Percentiles rank a stretch among this genome's conserved stretches.
Conservation (phyloP, 2,888 invertebrate genomes). For the Teleogryllus oceanicus region DNA sequence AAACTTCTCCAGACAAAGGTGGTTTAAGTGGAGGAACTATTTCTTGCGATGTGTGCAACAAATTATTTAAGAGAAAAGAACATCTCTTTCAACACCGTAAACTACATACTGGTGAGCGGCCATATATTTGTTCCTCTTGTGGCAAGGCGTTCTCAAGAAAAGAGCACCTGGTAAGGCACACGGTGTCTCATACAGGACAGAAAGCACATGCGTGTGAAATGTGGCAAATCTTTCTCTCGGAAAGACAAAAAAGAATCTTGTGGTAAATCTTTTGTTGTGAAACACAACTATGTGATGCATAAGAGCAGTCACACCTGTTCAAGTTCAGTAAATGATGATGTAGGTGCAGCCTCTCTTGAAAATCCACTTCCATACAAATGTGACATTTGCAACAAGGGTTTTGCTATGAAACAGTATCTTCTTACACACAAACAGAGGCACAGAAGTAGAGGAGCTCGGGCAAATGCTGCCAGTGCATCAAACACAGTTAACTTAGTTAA, state of each 20-base stretch:
- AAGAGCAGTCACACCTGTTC: slow-evolving; percentile 42
- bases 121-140: slow-evolving; percentile 63
- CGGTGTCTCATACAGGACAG: slow-evolving; percentile 61
- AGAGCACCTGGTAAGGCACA: slow-evolving; percentile 63
- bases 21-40: slow-evolving; percentile 41
- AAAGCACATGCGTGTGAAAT: slow-evolving; percentile 63
- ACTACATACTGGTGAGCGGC: slow-evolving; percentile 50
- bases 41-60: slow-evolving; percentile 59
- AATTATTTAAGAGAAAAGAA: slow-evolving; percentile 65
- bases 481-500: not conserved
- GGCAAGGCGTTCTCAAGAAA: slow-evolving; percentile 66
- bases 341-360: slow-evolving; percentile 23
- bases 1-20: slow-evolving; percentile 22
- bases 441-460: slow-evolving; percentile 32
- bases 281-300: slow-evolving; percentile 64
- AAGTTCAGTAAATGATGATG: slow-evolving; percentile 24
- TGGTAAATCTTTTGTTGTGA: slow-evolving; percentile 63
- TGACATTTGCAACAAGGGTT: slow-evolving; percentile 56
- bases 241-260: slow-evolving; percentile 64
- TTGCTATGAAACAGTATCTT: slow-evolving; percentile 60
- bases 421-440: slow-evolving; percentile 59
- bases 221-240: slow-evolving; percentile 52
- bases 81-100: slow-evolving; percentile 55
- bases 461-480: slow-evolving; percentile 21
- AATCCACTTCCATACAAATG: slow-evolving; percentile 52